Evolutionary conservation across 2,113 vertebrate genomes (phyloP), one percentile per base, ranked within the genome.

Genomic region (Lates calcarifer): DNA sequence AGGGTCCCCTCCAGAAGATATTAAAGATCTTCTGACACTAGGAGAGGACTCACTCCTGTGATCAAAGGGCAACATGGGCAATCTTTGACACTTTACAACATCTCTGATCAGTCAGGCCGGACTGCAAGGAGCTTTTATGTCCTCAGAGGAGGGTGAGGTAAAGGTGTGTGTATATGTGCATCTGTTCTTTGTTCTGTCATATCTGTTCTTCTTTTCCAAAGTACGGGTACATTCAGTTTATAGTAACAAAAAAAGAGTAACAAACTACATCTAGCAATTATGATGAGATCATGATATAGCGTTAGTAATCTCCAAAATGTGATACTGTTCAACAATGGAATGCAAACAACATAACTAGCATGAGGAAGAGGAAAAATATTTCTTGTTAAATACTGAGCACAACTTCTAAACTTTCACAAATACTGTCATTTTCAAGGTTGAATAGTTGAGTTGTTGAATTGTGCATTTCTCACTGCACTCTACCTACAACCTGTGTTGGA

Each of bases 11-110:
- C 62, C 55, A 55, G 26, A 53, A 28, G 47, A 57, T 66, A 56
- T 75, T 74, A 75, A 61, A 81, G 79, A 74, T 81, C 69, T 39
- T 79, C 47, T 64, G 66, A 84, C 55, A 45, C 26, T n/a, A 33
- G 24, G n/a, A 5, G 24, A 70, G 33, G 83, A 31, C 64, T 84
- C 55, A 3, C 24, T 8, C 4, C 4, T 63, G 75, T 71, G 87
- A 89, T 91, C 69, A 89, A 86, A 86, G 62, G 51, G 13, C 17
- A 28, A 37, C 15, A 1, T 26, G 26, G 53, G 45, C 35, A 10
- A 60, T 67, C 62, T 77, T 18, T 77, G 79, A 77, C 81, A 51
- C 74, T 69, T 76, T 70, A 62, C 57, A 68, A 9, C 68, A 29
- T 24, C 57, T 82, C 49, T 74, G 83, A 80, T 84, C 75, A 65